phyloP scores from a whole-genome alignment of 2,888 invertebrate genomes.

The Zhuqinia jingwanae region DNA sequence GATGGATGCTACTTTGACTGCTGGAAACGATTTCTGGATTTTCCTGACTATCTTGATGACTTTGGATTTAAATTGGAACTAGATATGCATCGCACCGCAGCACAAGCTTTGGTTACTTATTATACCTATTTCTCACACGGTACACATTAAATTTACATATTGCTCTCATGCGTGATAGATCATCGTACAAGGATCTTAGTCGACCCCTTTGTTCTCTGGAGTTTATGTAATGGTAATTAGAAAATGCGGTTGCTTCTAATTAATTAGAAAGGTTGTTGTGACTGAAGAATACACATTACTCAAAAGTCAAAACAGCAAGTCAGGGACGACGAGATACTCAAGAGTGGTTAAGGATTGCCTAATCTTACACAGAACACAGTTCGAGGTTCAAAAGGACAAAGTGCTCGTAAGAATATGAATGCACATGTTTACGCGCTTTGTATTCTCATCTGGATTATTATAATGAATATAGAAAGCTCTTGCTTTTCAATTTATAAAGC shows the following conservation, averaged over 20 bases:
- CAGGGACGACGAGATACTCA: too few species aligned
- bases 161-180: neutral
- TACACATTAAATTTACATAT: neutral
- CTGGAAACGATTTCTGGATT: neutral
- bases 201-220: neutral
- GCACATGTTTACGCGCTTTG: too few species aligned
- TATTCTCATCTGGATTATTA: too few species aligned
- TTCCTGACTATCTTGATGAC: neutral
- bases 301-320: neutral
- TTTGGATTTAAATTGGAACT: conserved; percentile 15
- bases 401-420: too few species aligned
- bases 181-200: neutral
- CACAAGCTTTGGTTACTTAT: neutral
- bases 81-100: conserved; percentile 9
- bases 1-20: neutral
- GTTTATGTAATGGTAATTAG: conserved; percentile 4
- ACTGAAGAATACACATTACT: neutral
- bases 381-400: too few species aligned
- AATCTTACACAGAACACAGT: too few species aligned
- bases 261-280: conserved; percentile 7
- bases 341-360: too few species aligned
- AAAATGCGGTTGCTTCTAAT: conserved; percentile 18
- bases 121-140: too few species aligned
- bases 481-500: too few species aligned
- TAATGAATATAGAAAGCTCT: too few species aligned